Evolutionary conservation across 2,113 vertebrate genomes (phyloP), one percentile per base, ranked within the genome.

Genomic region (Paramisgurnus dabryanus): DNA sequence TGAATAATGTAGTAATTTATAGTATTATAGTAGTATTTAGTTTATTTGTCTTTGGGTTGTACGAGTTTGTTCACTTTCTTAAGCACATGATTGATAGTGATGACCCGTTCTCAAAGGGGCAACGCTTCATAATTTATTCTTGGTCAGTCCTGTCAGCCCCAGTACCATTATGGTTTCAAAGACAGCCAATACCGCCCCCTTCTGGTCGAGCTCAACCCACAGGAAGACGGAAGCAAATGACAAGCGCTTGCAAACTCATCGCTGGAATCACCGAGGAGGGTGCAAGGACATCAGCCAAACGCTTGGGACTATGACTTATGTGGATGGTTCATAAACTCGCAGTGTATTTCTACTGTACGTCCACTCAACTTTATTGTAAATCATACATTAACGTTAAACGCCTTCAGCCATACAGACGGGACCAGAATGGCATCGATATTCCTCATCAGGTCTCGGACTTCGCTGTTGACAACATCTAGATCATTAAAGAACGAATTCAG

Each of bases 381-480:
- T 49, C 27, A 15, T 11, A 61, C 50, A 75, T 80, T 66, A 64
- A 70, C 77, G 15, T 12, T n/a, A 49, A 40, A 67, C 55, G 69
- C 27, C 34, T 64, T 61, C 22, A 61, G 45, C 65, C 11, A 81
- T 49, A 49, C 61, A 63, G 66, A 85, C 18, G 43, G 64, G 72
- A 71, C 84, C 71, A 85, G 43, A 85, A 94, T 94, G 93, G 93
- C 93, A 86, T 91, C 93, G 87, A 93, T 94, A 88, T 88, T 94
- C 83, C 91, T 94, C 71, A 91, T 89, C 11, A 91, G 92, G 79
- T 89, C 90, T 12, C 85, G 90, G 78, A 86, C 87, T 67, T 90
- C 91, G 67, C 69, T 93, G 11, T 83, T 93, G 86, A 93, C 91
- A 88, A 91, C 92, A 5, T 91, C 90, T 63, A 86, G 89, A 17